Evolutionary conservation across 2,888 invertebrate genomes (phyloP).

Genomic region (Volucella zonaria): DNA sequence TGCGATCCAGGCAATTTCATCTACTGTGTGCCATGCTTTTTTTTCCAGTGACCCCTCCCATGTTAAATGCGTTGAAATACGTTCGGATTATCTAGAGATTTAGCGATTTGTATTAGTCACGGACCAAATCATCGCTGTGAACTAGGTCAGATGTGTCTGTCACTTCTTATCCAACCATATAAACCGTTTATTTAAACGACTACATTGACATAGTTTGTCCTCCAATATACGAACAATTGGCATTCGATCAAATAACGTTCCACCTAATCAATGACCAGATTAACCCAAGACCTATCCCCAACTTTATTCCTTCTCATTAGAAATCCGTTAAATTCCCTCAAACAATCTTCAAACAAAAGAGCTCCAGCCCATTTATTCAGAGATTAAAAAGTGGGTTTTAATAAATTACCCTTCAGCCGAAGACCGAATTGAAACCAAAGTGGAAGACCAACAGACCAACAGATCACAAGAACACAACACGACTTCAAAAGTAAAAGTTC

Average conservation of each 20-base stretch:
- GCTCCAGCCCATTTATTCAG: conserved; percentile 40
- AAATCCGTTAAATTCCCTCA: conserved; percentile 22
- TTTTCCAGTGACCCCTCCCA: too few species aligned
- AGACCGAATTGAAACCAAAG: too few species aligned
- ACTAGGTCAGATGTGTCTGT: conserved; percentile 13
- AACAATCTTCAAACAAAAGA: conserved; percentile 37
- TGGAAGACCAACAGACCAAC: too few species aligned
- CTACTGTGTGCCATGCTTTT: too few species aligned
- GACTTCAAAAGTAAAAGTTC: conserved; percentile 64
- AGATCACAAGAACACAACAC: conserved; percentile 19
- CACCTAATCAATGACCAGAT: conserved; percentile 36
- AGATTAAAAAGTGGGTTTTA: conserved; percentile 61
- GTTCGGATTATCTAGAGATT: too few species aligned
- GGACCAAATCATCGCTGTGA: conserved; percentile 16
- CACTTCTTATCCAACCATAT: background rate
- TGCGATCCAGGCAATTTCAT: too few species aligned
- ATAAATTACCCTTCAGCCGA: conserved; percentile 42
- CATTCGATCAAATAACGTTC: conserved; percentile 22
- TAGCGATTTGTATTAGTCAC: background rate
- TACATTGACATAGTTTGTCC: conserved; percentile 4
- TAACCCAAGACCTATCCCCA: conserved; percentile 6
- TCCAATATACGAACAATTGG: conserved; percentile 25
- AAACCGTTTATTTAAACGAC: background rate
- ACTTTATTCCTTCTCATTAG: background rate
- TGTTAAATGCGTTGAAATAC: too few species aligned